Evolutionary conservation across 2,888 invertebrate species (phyloP), one percentile per base, ranked within the genome.

Genomic region (Sarcophaga carnaria): DNA sequence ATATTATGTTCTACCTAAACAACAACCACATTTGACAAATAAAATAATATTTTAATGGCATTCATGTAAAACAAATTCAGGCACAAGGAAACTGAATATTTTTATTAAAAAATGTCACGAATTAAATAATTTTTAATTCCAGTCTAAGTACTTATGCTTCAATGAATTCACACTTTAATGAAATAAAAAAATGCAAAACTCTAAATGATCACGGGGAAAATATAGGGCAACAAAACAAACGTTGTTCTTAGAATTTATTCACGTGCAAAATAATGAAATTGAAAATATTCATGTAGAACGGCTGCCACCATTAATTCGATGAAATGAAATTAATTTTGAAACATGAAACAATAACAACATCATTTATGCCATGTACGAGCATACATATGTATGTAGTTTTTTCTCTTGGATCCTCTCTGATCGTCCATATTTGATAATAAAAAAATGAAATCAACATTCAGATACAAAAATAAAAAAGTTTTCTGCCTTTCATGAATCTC

Each of bases 361-460:
- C 54, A 54, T 49, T 49, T 49, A 49, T 12, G 4, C 17, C 4
- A 1, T 17, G 0, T n/a, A 74, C 47, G 14, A 54, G 14, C 25
- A 59, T 66, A 5, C 14, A 66, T 14, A n/a, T 64, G 3, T 4
- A n/a, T 27, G 4, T 64, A 37, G 22, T 47, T 69, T 20, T 64
- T 63, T 64, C 74, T 49, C 59, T 64, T 27, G 64, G 25, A 25
- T 22, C 25, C 22, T 63, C 17, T 37, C 2, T 63, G 37, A 71
- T 66, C 80, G 75, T 80, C 84, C 84, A 80, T 84, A 66, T 84
- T 84, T 84, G 66, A 79, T 75, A 79, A 64, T 75, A 71, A 84
- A 84, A 72, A 54, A 67, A 75, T 64, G 17, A 37, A 37, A 37
- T 37, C 37, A 37, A 37, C 37, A 37, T 37, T 37, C 8, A 3